Percentiles rank a stretch among this genome's conserved stretches.
Conservation (phyloP, 2,888 invertebrate species). For the Lochmaea capreae region DNA sequence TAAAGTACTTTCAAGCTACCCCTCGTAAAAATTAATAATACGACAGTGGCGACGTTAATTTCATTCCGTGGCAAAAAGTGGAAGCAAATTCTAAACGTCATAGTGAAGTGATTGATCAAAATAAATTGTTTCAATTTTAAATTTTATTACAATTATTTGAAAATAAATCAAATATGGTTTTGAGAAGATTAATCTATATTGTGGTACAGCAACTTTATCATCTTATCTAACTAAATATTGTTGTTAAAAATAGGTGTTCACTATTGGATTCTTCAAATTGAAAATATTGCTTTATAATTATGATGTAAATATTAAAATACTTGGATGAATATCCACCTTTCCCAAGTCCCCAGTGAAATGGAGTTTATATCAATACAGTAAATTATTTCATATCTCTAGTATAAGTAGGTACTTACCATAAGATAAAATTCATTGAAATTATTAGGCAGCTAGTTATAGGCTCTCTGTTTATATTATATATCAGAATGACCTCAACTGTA, state of each 20-base stretch:
- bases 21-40: neutral
- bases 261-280: neutral
- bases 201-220: too few relatives aligned
- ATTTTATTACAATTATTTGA: too few relatives aligned
- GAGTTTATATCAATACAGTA: neutral
- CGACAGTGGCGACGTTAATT: neutral
- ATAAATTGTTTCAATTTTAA: too few relatives aligned
- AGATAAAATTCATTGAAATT: neutral
- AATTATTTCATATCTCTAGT: neutral
- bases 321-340: neutral
- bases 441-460: neutral
- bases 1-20: neutral
- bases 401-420: constrained; percentile 2
- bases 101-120: too few relatives aligned
- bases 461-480: neutral
- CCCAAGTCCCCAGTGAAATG: neutral
- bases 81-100: too few relatives aligned
- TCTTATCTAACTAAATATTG: too few relatives aligned
- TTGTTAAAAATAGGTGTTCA: neutral
- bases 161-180: too few relatives aligned
- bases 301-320: neutral
- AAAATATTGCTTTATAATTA: too few relatives aligned
- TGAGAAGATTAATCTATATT: too few relatives aligned
- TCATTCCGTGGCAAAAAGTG: too few relatives aligned
- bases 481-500: constrained; percentile 26